Conservation (phyloP, 2,888 invertebrate species). For the Meteorus cinctellus region DNA sequence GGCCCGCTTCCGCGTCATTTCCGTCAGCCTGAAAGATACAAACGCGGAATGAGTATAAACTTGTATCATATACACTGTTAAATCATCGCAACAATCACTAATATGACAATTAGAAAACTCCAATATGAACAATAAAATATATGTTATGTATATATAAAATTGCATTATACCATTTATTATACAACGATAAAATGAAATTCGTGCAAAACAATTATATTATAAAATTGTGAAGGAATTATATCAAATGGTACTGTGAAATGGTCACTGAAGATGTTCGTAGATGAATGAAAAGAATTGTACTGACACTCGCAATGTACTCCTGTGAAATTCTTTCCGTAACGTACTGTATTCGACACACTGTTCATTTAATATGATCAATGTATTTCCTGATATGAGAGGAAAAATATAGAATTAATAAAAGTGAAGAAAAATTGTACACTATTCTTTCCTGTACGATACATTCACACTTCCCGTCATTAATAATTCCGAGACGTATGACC, state of each 20-base stretch:
- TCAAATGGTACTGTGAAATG: neutral
- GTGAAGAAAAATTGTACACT: neutral
- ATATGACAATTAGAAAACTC: neutral
- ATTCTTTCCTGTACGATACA: too few species aligned
- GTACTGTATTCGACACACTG: neutral
- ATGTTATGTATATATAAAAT: neutral
- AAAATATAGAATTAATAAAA: neutral
- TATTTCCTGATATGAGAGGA: neutral
- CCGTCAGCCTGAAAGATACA: slow-evolving; percentile 73
- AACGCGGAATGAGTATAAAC: neutral
- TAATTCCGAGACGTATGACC: too few species aligned
- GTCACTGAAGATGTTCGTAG: neutral
- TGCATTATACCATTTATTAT: neutral
- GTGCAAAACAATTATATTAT: neutral
- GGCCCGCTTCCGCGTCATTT: slow-evolving; percentile 78
- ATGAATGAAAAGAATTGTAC: neutral
- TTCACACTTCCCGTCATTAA: too few species aligned
- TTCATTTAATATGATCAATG: neutral
- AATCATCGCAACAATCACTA: too few species aligned
- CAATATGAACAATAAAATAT: neutral
- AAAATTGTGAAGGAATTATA: neutral
- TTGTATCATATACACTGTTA: too few species aligned
- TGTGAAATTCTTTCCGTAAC: neutral
- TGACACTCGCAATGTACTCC: neutral
- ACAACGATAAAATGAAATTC: neutral